These are phyloP conservation scores for Myotis pilosus DNA, from an alignment of 2,797 vertebrate genomes.

Conservation along the genomic window DNA sequence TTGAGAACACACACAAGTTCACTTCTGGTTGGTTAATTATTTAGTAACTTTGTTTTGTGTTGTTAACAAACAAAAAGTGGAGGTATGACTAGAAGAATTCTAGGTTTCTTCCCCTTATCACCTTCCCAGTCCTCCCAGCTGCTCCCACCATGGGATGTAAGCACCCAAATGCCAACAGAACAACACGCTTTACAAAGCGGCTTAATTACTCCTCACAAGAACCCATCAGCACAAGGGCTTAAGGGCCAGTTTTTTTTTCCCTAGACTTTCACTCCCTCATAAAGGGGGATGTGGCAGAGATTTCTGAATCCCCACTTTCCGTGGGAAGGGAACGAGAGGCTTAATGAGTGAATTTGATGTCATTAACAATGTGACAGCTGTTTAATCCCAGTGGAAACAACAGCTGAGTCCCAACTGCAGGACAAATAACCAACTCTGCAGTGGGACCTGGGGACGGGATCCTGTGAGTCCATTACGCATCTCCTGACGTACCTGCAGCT, in stretches of 20 bases:
- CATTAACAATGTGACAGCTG: slow-evolving; percentile 93
- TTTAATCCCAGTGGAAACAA: slow-evolving; percentile 91
- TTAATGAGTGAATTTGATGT: slow-evolving; percentile 89
- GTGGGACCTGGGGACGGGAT: slow-evolving; percentile 34
- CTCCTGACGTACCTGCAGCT: slow-evolving; percentile 40
- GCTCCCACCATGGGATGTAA: slow-evolving; percentile 80
- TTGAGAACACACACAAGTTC: slow-evolving; percentile 66
- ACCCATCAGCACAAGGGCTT: slow-evolving; percentile 83
- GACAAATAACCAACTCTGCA: slow-evolving; percentile 81
- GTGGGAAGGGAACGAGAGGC: slow-evolving; percentile 83
- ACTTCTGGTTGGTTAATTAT: slow-evolving; percentile 71
- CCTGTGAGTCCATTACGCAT: slow-evolving; percentile 58
- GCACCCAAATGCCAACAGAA: slow-evolving; percentile 81
- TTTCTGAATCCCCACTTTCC: slow-evolving; percentile 86
- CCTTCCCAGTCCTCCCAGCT: slow-evolving; percentile 81
- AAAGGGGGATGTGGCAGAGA: slow-evolving; percentile 87
- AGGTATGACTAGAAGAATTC: slow-evolving; percentile 79
- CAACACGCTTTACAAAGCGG: slow-evolving; percentile 83
- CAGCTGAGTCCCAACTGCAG: slow-evolving; percentile 87
- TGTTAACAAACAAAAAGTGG: slow-evolving; percentile 55
- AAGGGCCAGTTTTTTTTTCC: slow-evolving; percentile 81
- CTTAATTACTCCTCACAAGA: slow-evolving; percentile 88
- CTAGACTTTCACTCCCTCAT: slow-evolving; percentile 86
- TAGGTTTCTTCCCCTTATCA: slow-evolving; percentile 80
- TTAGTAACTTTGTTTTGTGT: slow-evolving; percentile 64